Base-by-base conservation (phyloP, 2,888 invertebrate species). In the Shargacucullia verbasci region DNA sequence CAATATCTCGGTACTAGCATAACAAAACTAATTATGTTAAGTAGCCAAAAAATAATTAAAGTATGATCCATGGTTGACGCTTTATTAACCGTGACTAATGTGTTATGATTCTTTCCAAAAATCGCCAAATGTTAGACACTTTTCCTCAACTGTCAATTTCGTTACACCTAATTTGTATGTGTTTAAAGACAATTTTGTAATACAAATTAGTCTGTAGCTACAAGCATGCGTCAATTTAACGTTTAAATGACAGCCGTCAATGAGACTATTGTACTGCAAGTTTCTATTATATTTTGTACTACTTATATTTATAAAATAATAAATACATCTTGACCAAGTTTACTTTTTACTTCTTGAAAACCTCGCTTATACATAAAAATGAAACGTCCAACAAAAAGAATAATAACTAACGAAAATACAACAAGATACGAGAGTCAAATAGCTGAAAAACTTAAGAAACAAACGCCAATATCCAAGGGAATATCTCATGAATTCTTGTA, bases 21-120 rank as follows among this genome's bases (percentile, higher is more conserved):
- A 40, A n/a, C n/a, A 37, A 38, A 54, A 38, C 49, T 59, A 44
- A 47, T 53, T 46, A 70, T 58, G 63, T 41, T 34, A 52, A 65
- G 10, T 61, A 43, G 14, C 35, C 7, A 13, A 34, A 39, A 41
- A 52, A 56, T 41, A 33, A 41, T 35, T 13, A 39, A 50, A 38
- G 15, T 34, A 15, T 46, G n/a, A 38, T 31, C 35, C 34, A 57
- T 34, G 20, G 33, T 41, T 37, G 13, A 45, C 44, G 25, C 27
- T 58, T 59, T 41, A 55, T 39, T 55, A 46, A 40, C 59, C 57
- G 57, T 50, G 35, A 46, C 73, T 46, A 72, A 68, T 53, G 14
- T n/a, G 12, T 25, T n/a, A 4, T 40, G 48, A 56, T 46, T 25
- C 58, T 45, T 58, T 70, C 35, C 47, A 43, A 70, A 60, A 73